These are phyloP conservation scores for Melinaea menophilus DNA, from an alignment of 2,888 invertebrate genomes.

Conservation along the genomic window DNA sequence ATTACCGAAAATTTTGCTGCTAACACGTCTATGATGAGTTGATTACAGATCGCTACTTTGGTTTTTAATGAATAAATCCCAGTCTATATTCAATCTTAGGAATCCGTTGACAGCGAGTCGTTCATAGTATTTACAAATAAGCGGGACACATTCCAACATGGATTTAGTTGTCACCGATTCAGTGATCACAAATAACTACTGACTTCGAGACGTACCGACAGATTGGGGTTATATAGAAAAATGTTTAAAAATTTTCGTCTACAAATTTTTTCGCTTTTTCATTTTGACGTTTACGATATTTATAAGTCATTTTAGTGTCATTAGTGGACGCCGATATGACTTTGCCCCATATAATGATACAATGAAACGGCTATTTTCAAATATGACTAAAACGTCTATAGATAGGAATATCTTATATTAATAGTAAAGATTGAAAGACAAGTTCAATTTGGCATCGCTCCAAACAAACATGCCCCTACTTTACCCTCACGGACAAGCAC, in stretches of 20 bases:
- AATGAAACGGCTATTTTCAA: background rate
- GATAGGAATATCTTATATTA: background rate
- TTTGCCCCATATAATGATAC: no score
- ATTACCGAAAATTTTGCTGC: no score
- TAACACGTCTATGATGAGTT: no score
- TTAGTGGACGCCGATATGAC: no score
- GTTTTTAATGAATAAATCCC: no score
- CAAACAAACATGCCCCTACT: conserved; percentile 29
- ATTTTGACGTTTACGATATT: no score
- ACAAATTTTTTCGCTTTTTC: no score
- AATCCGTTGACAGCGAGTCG: background rate
- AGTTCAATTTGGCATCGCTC: conserved; percentile 42
- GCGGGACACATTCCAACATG: conserved; percentile 4
- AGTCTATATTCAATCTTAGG: background rate
- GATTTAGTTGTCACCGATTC: conserved; percentile 17
- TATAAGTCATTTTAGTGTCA: no score
- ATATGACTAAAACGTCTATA: background rate
- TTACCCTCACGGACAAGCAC: conserved; percentile 8
- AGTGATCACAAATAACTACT: conserved; percentile 11
- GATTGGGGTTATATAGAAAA: background rate
- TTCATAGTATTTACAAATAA: background rate
- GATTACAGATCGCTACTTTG: no score
- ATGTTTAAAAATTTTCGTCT: no score
- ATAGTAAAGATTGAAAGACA: conserved; percentile 5
- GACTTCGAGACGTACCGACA: background rate